Base-by-base conservation (phyloP, 1,140 invertebrate genomes). In the Philotrypesis tridentata region DNA sequence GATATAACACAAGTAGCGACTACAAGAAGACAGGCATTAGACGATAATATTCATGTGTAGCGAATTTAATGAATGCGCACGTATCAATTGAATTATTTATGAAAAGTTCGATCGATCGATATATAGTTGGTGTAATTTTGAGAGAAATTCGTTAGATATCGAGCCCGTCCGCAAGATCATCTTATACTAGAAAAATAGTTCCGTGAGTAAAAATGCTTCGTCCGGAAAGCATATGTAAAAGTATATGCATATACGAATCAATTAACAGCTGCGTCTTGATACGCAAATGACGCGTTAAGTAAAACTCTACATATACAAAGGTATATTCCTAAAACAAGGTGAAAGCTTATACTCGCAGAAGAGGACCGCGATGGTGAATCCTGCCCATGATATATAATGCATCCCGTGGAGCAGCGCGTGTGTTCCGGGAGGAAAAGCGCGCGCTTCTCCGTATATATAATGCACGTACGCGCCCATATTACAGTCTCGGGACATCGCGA, bases 361-460 rank as follows among this genome's bases (percentile, higher is more conserved):
- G n/a, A n/a, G n/a, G n/a, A n/a, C n/a, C n/a, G n/a, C n/a, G n/a
- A n/a, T n/a, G n/a, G 21, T 25, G 70, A 48, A 40, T 27, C 70
- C 33, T 9, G 68, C n/a, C n/a, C 72, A 60, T 74, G 48, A 72
- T 72, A 31, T n/a, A n/a, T n/a, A n/a, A n/a, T n/a, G n/a, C n/a
- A n/a, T n/a, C n/a, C 37, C 37, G 21, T 29, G 3, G 11, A 4
- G 31, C 14, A 21, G 65, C 11, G 40, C 40, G 70, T 25, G 71
- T 71, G 43, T n/a, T n/a, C 25, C 67, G 48, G 65, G 71, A 79
- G 48, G 67, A 71, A 68, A 78, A 70, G 37, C 61, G 67, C 60
- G 60, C 27, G 60, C 43, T 27, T 78, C 25, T 23, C 9, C 9
- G 3, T 37, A 37, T 37, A 60, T 61, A 61, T 9, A 23, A 31